Conservation (phyloP, 2,113 vertebrate genomes). For the Cynocephalus volans region DNA sequence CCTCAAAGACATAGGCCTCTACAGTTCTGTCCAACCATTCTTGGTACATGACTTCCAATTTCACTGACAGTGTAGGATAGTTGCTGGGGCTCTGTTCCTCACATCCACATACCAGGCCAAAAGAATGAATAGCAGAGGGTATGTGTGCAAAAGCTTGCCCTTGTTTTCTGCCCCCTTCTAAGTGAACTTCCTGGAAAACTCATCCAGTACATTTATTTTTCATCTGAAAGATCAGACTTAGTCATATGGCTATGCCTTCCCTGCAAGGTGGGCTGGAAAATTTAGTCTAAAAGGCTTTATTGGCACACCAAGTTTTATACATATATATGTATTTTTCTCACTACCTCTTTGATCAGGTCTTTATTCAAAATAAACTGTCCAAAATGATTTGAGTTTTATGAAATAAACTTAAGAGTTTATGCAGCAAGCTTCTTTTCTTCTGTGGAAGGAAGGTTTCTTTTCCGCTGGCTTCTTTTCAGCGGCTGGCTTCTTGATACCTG, state of each 20-base stretch:
- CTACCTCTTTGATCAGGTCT: too few species aligned
- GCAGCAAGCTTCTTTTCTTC: too few species aligned
- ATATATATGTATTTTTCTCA: too few species aligned
- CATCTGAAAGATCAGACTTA: neutral
- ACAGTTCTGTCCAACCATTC: neutral
- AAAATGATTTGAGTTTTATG: too few species aligned
- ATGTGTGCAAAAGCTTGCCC: neutral
- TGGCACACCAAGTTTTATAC: neutral
- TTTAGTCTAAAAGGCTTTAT: neutral
- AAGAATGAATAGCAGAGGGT: neutral
- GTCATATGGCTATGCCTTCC: neutral
- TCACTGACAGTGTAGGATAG: neutral
- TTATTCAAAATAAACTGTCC: too few species aligned
- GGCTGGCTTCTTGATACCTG: too few species aligned
- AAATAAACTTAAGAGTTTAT: too few species aligned
- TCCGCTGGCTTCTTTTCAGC: too few species aligned
- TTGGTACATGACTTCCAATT: neutral
- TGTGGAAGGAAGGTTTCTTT: too few species aligned
- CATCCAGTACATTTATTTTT: neutral
- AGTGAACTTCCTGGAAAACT: conserved; percentile 14
- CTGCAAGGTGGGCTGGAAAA: neutral
- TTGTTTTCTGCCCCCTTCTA: neutral
- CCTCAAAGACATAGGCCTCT: neutral
- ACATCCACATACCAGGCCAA: neutral
- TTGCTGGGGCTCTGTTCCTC: neutral